phyloP scores from a whole-genome alignment of 1,140 invertebrate genomes.

The Meloidogyne floridensis region DNA sequence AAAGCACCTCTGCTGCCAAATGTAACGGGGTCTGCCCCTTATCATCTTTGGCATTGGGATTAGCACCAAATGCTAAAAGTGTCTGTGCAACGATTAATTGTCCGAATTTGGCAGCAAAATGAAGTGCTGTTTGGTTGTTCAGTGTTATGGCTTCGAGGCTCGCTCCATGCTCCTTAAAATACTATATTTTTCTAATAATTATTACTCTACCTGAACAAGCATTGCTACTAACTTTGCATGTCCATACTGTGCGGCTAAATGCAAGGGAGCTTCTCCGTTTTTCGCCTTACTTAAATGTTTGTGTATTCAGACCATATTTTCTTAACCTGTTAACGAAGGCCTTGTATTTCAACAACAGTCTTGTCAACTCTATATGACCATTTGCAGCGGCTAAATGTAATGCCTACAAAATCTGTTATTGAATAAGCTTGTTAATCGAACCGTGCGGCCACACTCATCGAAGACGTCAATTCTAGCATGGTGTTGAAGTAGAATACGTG shows the following conservation, averaged over 20 bases:
- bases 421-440: background rate
- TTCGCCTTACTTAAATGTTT: conserved; percentile 72
- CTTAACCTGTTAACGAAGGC: conserved; percentile 84
- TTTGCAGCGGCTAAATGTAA: conserved; percentile 91
- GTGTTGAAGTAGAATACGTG: conserved; percentile 71
- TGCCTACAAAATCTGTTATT: conserved; percentile 21
- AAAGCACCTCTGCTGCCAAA: conserved; percentile 89
- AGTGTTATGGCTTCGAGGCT: conserved; percentile 90
- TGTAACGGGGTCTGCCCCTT: conserved; percentile 72
- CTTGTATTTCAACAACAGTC: conserved; percentile 89
- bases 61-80: conserved; percentile 89
- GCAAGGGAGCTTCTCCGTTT: conserved; percentile 75
- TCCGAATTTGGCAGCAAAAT: conserved; percentile 80
- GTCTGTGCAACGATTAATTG: conserved; percentile 91
- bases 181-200: background rate
- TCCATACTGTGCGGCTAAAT: conserved; percentile 86
- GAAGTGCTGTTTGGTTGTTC: conserved; percentile 72
- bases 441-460: conserved; percentile 74
- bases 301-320: background rate
- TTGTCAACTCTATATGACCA: conserved; percentile 85
- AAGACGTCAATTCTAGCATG: conserved; percentile 94
- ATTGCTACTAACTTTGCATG: conserved; percentile 69
- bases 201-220: conserved; percentile 74
- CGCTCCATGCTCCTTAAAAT: conserved; percentile 82
- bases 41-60: conserved; percentile 84